These are phyloP conservation scores for Pecten maximus DNA, from an alignment of 2,888 invertebrate species.

Conservation along the genomic window DNA sequence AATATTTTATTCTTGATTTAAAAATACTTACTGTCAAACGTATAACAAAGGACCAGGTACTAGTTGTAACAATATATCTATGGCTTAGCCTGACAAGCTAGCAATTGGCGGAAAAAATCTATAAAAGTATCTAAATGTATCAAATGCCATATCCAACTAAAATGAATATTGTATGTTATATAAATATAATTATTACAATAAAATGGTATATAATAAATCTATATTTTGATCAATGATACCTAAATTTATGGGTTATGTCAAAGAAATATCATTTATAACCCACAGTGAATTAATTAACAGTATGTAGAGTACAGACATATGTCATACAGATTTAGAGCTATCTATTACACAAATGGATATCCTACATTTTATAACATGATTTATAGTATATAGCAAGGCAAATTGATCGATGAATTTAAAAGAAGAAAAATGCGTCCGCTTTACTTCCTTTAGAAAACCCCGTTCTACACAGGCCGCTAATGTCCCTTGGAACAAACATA, in stretches of 20 bases:
- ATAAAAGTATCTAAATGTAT: too few species aligned
- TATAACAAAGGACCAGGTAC: too few species aligned
- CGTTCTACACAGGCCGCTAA: neutral
- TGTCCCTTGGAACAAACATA: neutral
- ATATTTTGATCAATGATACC: neutral
- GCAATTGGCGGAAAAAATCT: too few species aligned
- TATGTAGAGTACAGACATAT: neutral
- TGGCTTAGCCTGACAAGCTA: too few species aligned
- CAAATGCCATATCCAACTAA: too few species aligned
- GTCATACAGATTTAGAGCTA: neutral
- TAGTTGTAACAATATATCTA: too few species aligned
- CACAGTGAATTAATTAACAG: neutral
- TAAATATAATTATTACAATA: neutral
- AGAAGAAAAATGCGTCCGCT: neutral
- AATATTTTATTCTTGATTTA: too few species aligned
- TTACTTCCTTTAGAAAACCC: neutral
- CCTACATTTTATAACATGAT: neutral
- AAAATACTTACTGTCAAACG: too few species aligned
- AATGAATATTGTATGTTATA: too few species aligned
- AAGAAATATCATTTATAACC: neutral
- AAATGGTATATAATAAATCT: neutral
- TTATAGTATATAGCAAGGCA: neutral
- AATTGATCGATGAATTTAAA: neutral
- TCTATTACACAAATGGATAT: neutral
- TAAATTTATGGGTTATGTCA: neutral